A percentile compares a stretch with the other conserved stretches of the same genome.
Conservation (phyloP, 2,797 vertebrate species). For the Hydrocynus forskahlii region DNA sequence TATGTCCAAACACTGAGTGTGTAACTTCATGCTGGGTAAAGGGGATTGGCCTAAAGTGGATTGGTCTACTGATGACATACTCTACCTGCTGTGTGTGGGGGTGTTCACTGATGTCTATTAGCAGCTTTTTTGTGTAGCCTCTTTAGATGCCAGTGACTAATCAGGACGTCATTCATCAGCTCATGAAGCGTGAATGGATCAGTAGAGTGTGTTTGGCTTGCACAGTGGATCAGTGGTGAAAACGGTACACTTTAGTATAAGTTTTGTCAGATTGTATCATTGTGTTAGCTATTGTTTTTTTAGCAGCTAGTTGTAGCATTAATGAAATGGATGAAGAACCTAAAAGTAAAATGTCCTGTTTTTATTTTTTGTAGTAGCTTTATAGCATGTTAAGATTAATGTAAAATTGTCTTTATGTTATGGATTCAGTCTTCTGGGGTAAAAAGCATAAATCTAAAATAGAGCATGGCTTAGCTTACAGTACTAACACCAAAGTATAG, state of each 20-base stretch:
- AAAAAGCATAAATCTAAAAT: neutral
- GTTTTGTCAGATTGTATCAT: no score
- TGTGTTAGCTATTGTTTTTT: no score
- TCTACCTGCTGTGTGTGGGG: neutral
- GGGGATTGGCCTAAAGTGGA: neutral
- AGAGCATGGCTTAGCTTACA: neutral
- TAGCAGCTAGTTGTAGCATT: no score
- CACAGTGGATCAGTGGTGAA: neutral
- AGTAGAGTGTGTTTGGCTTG: neutral
- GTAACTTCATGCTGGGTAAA: neutral
- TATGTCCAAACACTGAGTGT: neutral
- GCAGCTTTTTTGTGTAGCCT: neutral
- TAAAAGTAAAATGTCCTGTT: no score
- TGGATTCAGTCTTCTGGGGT: neutral
- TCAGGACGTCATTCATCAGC: conserved; percentile 14
- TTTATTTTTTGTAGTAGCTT: no score
- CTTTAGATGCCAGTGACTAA: neutral
- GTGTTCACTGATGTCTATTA: neutral
- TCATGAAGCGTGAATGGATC: neutral
- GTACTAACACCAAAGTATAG: neutral
- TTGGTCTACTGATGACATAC: neutral
- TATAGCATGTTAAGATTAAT: no score
- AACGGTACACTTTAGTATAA: neutral
- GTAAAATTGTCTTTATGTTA: no score
- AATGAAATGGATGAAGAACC: no score